Evolutionary conservation across 2,888 invertebrate species (phyloP).

Genomic region (Exephanes ischioxanthus): DNA sequence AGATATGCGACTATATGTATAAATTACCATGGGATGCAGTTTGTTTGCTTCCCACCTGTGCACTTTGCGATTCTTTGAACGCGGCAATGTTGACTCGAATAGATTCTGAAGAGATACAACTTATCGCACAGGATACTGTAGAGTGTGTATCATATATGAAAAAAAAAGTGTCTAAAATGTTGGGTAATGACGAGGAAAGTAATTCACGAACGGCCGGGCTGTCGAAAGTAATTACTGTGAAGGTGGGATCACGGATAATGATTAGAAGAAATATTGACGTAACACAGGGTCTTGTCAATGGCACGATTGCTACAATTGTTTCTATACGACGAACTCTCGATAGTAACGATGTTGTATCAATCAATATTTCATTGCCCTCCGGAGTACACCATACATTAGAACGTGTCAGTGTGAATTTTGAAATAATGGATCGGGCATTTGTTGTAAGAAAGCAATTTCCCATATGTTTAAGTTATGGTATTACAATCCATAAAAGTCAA

Average conservation of each 20-base stretch:
- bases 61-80: slow-evolving; percentile 67
- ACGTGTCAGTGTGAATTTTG: slow-evolving; percentile 60
- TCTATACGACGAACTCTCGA: background rate
- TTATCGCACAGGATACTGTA: slow-evolving; percentile 66
- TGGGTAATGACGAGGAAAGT: too few species aligned
- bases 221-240: too few species aligned
- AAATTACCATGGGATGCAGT: slow-evolving; percentile 71
- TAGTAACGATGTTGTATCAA: slow-evolving; percentile 28
- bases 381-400: slow-evolving; percentile 51
- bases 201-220: too few species aligned
- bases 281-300: too few species aligned
- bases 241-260: too few species aligned
- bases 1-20: slow-evolving; percentile 68
- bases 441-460: slow-evolving; percentile 70
- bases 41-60: background rate
- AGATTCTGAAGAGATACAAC: slow-evolving; percentile 67
- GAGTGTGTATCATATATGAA: slow-evolving; percentile 57
- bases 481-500: too few species aligned
- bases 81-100: slow-evolving; percentile 73
- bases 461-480: slow-evolving; percentile 17
- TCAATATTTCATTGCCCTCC: background rate
- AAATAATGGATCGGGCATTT: slow-evolving; percentile 64
- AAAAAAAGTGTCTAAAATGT: too few species aligned
- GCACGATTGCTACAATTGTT: too few species aligned
- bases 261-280: too few species aligned